phyloP scores from a whole-genome alignment of 2,113 vertebrate species.

The Petromus typicus region DNA sequence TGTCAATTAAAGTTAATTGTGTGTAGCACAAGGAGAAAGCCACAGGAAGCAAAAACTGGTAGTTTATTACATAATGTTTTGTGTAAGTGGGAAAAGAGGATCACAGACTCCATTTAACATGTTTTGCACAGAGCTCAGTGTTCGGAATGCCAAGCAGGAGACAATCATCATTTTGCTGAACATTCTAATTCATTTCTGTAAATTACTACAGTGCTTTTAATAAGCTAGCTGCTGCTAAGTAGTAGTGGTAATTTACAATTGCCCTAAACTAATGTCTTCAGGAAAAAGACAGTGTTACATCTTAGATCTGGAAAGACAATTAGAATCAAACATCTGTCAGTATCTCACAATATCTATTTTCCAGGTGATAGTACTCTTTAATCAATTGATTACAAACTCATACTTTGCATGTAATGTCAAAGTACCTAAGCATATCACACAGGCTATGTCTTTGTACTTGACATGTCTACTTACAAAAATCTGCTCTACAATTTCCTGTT shows the following conservation, averaged over 20 bases:
- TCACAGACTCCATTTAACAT: slow-evolving; percentile 45
- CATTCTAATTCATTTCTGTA: slow-evolving; percentile 42
- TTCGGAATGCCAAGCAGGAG: slow-evolving; percentile 27
- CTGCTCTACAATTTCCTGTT: slow-evolving; percentile 42
- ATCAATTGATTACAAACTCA: slow-evolving; percentile 51
- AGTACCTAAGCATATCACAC: not conserved
- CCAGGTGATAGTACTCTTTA: slow-evolving; percentile 45
- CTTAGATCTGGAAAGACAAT: slow-evolving; percentile 47
- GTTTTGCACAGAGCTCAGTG: slow-evolving; percentile 42
- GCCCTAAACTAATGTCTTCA: slow-evolving; percentile 45
- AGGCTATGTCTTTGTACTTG: slow-evolving; percentile 34
- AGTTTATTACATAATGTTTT: slow-evolving; percentile 61
- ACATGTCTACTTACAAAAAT: slow-evolving; percentile 57
- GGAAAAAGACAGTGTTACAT: slow-evolving; percentile 9
- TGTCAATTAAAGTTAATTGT: slow-evolving; percentile 66
- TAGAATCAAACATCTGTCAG: slow-evolving; percentile 49
- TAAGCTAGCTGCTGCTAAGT: slow-evolving; percentile 34
- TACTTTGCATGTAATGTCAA: not conserved
- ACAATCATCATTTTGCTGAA: slow-evolving; percentile 59
- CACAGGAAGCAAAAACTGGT: slow-evolving; percentile 59
- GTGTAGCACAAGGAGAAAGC: slow-evolving; percentile 48
- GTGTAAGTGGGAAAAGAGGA: slow-evolving; percentile 3
- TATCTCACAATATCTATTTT: slow-evolving; percentile 61
- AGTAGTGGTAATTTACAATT: slow-evolving; percentile 42
- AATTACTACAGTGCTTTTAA: slow-evolving; percentile 63